These are phyloP conservation scores for Conus canariensis DNA, from an alignment of 2,888 invertebrate species.

Conservation along the genomic window DNA sequence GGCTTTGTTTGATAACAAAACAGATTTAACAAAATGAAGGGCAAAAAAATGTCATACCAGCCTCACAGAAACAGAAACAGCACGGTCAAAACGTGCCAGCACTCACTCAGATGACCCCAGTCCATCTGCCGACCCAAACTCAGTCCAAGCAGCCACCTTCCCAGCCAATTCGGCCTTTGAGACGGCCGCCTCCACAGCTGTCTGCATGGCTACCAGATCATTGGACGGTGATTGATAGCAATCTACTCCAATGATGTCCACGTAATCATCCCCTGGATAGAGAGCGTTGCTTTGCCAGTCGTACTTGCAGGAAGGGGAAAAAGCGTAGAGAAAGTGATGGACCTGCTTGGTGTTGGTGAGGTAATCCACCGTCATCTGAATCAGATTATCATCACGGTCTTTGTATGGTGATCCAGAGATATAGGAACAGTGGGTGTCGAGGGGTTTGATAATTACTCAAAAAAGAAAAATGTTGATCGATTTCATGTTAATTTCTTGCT, in stretches of 20 bases:
- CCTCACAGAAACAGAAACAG: too few relatives aligned
- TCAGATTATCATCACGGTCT: not conserved
- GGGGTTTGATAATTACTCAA: too few relatives aligned
- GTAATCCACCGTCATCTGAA: conserved; percentile 38
- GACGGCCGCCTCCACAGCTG: conserved; percentile 4
- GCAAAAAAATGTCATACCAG: too few relatives aligned
- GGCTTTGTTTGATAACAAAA: too few relatives aligned
- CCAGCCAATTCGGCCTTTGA: not conserved
- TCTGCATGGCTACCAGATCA: not conserved
- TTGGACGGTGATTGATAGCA: not conserved
- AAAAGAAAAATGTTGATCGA: too few relatives aligned
- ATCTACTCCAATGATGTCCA: conserved; percentile 39
- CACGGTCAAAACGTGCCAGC: not conserved
- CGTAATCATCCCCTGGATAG: conserved; percentile 41
- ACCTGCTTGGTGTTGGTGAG: conserved; percentile 33
- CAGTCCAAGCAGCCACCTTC: not conserved
- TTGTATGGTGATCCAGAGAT: too few relatives aligned
- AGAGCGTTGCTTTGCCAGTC: conserved; percentile 3
- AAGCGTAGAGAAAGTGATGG: conserved; percentile 43
- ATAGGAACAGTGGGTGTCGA: too few relatives aligned
- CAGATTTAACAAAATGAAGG: too few relatives aligned
- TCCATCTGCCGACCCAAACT: not conserved
- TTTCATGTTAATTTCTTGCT: too few relatives aligned
- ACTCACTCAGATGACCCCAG: not conserved
- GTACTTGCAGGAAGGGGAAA: conserved; percentile 33